These are phyloP conservation scores for Achroia grisella DNA, from an alignment of 1,140 invertebrate species.

Conservation along the genomic window DNA sequence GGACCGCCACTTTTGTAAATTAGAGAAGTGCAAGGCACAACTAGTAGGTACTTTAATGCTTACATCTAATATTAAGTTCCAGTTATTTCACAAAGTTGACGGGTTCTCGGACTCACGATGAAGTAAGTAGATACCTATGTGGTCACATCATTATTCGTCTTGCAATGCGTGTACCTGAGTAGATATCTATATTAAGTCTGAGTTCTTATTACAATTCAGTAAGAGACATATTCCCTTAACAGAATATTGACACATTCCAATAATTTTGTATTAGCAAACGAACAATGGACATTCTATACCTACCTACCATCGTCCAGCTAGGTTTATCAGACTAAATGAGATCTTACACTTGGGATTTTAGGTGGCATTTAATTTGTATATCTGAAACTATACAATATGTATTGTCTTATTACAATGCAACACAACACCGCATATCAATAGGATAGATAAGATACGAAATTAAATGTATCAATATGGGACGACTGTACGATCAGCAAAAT, in stretches of 20 bases:
- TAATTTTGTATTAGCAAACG: conserved; percentile 27
- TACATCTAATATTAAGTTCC: conserved; percentile 29
- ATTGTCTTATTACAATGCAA: conserved; percentile 30
- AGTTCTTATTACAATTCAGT: conserved; percentile 14
- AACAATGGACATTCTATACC: conserved; percentile 56
- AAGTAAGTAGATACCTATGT: conserved; percentile 24
- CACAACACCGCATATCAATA: conserved; percentile 6
- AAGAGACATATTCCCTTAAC: conserved; percentile 26
- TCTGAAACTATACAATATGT: conserved; percentile 11
- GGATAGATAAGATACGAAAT: too few species aligned
- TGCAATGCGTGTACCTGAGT: conserved; percentile 3
- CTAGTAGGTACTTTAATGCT: too few species aligned
- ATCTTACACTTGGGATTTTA: too few species aligned
- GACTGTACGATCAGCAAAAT: too few species aligned
- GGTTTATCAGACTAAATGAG: not conserved
- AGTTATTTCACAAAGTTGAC: conserved; percentile 39
- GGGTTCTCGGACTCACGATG: conserved; percentile 35
- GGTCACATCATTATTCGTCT: conserved; percentile 54
- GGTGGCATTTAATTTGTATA: too few species aligned
- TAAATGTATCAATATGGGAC: too few species aligned
- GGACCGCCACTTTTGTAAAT: too few species aligned
- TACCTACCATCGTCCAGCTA: conserved; percentile 3
- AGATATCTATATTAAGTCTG: not conserved
- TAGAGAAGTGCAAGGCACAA: too few species aligned
- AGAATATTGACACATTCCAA: conserved; percentile 15